phyloP scores from a whole-genome alignment of 2,113 vertebrate species.

The Melanerpes aurifrons region DNA sequence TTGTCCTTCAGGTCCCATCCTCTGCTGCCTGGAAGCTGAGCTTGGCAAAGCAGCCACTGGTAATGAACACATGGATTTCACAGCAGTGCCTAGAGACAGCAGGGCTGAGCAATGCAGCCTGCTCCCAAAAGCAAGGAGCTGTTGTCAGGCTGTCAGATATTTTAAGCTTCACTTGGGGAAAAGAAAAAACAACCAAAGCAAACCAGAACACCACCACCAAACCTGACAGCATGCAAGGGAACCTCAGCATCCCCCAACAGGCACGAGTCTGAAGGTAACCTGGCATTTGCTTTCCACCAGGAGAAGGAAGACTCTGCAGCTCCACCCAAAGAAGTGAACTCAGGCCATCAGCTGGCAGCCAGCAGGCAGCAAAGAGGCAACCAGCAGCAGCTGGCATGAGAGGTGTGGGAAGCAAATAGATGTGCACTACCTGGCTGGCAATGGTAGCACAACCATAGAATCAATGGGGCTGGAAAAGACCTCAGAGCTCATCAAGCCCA shows the following conservation, averaged over 20 bases:
- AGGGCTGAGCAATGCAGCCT: not conserved
- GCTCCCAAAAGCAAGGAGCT: not conserved
- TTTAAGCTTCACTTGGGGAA: not conserved
- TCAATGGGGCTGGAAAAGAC: no score
- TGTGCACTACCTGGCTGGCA: not conserved
- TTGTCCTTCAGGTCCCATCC: not conserved
- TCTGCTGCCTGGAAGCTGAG: not conserved
- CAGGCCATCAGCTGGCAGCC: not conserved
- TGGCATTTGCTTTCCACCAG: not conserved
- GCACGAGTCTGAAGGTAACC: not conserved
- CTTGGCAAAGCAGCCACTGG: not conserved
- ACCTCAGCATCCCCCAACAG: not conserved
- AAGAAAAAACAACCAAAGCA: not conserved
- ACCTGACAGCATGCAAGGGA: not conserved
- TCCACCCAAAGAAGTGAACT: not conserved
- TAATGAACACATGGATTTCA: not conserved
- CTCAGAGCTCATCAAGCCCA: no score
- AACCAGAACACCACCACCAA: not conserved
- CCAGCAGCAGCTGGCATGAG: not conserved
- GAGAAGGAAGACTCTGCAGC: not conserved
- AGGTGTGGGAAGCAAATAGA: not conserved
- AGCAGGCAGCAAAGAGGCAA: not conserved
- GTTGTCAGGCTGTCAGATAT: not conserved
- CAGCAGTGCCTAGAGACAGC: not conserved
- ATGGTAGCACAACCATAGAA: rapidly evolving